These are phyloP conservation scores for Ailurus styani DNA, from an alignment of 2,113 vertebrate genomes.

Conservation along the genomic window DNA sequence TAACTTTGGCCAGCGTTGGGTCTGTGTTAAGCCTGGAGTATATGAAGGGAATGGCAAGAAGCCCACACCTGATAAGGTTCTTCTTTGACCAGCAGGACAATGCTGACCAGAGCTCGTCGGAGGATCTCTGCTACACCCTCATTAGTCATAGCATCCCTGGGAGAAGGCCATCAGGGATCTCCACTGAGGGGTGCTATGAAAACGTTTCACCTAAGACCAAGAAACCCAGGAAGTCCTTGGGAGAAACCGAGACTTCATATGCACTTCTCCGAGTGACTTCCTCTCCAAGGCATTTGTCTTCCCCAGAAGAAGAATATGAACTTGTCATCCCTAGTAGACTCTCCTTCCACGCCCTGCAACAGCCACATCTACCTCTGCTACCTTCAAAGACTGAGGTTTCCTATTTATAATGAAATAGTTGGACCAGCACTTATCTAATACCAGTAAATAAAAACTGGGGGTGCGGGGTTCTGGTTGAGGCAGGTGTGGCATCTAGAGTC, in stretches of 20 bases:
- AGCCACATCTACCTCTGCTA: accelerated
- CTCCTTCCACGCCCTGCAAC: not conserved
- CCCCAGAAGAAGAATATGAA: conserved; percentile 75
- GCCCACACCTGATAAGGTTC: not conserved
- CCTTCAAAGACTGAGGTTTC: not conserved
- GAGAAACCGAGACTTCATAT: conserved; percentile 62
- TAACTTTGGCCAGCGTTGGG: not conserved
- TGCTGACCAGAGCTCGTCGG: not conserved
- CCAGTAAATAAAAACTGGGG: not conserved
- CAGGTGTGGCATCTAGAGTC: not conserved
- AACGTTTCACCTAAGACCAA: not conserved
- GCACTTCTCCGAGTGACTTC: conserved; percentile 10
- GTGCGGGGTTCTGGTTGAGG: not conserved
- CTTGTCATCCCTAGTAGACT: not conserved
- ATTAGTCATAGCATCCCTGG: not conserved
- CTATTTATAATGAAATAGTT: not conserved
- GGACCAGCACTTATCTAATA: not conserved
- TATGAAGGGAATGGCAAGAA: accelerated
- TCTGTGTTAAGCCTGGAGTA: not conserved
- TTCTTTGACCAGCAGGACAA: conserved; percentile 49
- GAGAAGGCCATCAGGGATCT: not conserved
- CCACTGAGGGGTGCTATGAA: conserved; percentile 47
- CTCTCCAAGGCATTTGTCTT: accelerated
- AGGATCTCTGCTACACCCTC: conserved; percentile 71
- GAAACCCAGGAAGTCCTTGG: not conserved